phyloP scores from a whole-genome alignment of 2,113 vertebrate species.

The Nematolebias whitei region DNA sequence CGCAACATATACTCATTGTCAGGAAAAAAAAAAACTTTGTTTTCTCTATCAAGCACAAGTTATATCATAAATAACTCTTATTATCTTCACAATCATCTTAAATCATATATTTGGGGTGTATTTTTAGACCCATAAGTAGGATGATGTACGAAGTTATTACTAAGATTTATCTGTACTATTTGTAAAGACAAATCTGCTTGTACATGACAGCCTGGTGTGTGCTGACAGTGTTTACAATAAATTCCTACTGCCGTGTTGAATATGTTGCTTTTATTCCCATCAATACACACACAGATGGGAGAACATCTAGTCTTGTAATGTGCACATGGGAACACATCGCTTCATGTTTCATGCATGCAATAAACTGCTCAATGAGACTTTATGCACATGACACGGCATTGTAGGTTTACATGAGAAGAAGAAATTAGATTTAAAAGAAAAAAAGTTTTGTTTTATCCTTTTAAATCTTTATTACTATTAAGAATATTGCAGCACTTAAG shows the following conservation, averaged over 20 bases:
- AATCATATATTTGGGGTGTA: constrained; percentile 3
- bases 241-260: constrained; percentile 40
- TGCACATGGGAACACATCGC: constrained; percentile 11
- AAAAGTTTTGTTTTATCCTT: no score
- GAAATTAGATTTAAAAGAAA: background rate
- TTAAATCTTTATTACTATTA: no score
- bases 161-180: constrained; percentile 20
- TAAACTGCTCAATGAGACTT: constrained; percentile 26
- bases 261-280: constrained; percentile 43
- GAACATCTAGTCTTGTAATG: constrained; percentile 20
- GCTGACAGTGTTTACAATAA: background rate
- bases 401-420: constrained; percentile 27
- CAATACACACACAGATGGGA: constrained; percentile 28
- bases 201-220: background rate
- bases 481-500: no score
- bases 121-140: constrained; percentile 9
- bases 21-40: constrained; percentile 31
- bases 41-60: constrained; percentile 16
- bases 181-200: background rate
- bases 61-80: background rate
- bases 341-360: constrained; percentile 46
- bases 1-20: constrained; percentile 24
- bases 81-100: constrained; percentile 1
- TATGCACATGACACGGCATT: background rate
- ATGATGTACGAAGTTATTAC: background rate